Evolutionary conservation across 2,797 vertebrate species (phyloP), one percentile per base, ranked within the genome.

Genomic region (Rhadinocentrus ornatus): DNA sequence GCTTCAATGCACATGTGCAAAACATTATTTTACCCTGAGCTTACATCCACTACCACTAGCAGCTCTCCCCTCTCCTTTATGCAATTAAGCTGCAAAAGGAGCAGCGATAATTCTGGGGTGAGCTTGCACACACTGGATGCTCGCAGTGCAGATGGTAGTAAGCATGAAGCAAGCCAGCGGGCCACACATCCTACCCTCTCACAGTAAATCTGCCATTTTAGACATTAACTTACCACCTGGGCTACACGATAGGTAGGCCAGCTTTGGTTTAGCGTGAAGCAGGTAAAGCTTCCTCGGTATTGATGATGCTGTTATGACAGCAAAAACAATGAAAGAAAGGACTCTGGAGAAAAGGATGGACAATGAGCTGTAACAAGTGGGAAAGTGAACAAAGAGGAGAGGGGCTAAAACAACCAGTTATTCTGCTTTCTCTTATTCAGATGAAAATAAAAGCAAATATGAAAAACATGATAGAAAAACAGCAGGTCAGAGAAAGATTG

Each of bases 121-220:
- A 69, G 83, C 69, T 48, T 50, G 73, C 37, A 75, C 71, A 78
- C 58, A 50, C 57, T 78, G 71, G 32, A 72, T 75, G 32, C 64
- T 71, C 69, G 73, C 73, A 48, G 66, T 39, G 65, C 34, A 56
- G 76, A 75, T 59, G 22, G 66, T 60, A 59, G 62, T 1, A n/a
- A 62, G 62, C 71, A 56, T 69, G 68, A 67, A 73, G 79, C 56
- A 59, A 80, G 63, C 27, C 71, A 70, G 69, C 61, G 3, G 68
- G 73, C 56, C 57, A 71, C 82, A 84, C 73, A 86, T 79, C 71
- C 67, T 26, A 72, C 37, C 48, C 41, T 48, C 67, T 70, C 69
- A 8, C 73, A 80, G 63, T 77, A 80, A 80, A 82, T 73, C 60
- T 50, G 62, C 77, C 66, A 61, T 84, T 83, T 79, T 50, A 75